Evolutionary conservation across 1,140 invertebrate species (phyloP).

Genomic region (Drosophila repletoides): DNA sequence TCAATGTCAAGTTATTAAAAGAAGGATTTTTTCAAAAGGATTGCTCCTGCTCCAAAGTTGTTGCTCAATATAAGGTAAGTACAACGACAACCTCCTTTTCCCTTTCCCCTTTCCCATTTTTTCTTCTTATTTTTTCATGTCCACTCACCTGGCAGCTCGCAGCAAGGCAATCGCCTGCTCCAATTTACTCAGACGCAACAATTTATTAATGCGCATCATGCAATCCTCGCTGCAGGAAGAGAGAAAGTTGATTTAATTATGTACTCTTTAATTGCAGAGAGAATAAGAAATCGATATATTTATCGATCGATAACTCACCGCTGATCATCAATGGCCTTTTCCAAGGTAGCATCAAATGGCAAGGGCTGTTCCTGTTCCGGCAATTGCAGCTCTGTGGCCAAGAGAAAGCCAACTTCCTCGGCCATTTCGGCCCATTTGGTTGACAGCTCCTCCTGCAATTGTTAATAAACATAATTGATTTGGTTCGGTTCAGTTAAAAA

Average conservation of each 20-base stretch:
- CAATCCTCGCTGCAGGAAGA: constrained; percentile 88
- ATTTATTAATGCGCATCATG: constrained; percentile 92
- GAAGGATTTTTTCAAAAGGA: constrained; percentile 52
- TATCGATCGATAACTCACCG: constrained; percentile 85
- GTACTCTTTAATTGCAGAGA: neutral
- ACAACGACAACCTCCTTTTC: constrained; percentile 21
- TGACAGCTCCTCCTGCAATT: constrained; percentile 83
- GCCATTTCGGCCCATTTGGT: constrained; percentile 89
- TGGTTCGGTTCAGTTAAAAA: too few species aligned
- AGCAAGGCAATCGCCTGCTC: constrained; percentile 91
- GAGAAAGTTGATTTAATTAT: constrained; percentile 15
- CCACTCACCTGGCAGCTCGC: constrained; percentile 90
- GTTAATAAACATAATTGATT: constrained; percentile 28
- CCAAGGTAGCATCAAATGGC: constrained; percentile 94
- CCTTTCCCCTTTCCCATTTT: neutral
- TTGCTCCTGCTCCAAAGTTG: constrained; percentile 46
- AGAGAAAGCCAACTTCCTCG: constrained; percentile 87
- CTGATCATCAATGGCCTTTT: constrained; percentile 93
- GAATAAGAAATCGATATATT: too few species aligned
- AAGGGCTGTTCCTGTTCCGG: constrained; percentile 84
- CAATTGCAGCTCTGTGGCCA: constrained; percentile 84
- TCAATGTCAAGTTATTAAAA: constrained; percentile 80
- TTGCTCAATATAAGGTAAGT: constrained; percentile 36
- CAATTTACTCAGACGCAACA: constrained; percentile 87
- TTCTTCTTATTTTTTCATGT: neutral